These are phyloP conservation scores for Beris morrisii DNA, from an alignment of 2,888 invertebrate species.

Conservation along the genomic window DNA sequence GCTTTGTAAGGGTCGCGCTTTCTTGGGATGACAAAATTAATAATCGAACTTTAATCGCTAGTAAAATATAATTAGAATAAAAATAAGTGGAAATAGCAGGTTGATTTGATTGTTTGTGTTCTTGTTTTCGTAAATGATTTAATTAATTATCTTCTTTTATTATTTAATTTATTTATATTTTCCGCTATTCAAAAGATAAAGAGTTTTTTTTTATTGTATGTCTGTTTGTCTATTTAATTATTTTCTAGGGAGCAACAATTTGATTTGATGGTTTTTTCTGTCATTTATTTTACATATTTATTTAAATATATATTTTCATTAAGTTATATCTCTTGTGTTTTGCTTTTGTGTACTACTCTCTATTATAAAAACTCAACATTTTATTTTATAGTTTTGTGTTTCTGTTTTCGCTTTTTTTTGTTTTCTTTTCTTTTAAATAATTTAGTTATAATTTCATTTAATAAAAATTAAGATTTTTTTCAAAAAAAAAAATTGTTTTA, in stretches of 20 bases:
- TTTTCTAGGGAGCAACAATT: conserved; percentile 31
- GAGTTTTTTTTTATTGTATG: conserved; percentile 18
- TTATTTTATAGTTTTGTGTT: conserved; percentile 11
- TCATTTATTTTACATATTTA: conserved; percentile 18
- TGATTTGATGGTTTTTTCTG: conserved; percentile 17
- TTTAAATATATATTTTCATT: conserved; percentile 15
- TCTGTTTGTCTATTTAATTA: conserved; percentile 1
- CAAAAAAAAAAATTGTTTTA: conserved; percentile 37
- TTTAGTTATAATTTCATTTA: conserved; percentile 40
- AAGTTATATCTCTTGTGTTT: conserved; percentile 4
- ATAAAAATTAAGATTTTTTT: conserved; percentile 39
- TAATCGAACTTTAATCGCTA: background rate
- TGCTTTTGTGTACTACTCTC: conserved; percentile 20
- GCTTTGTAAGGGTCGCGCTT: background rate
- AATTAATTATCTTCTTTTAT: background rate
- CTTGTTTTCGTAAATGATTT: conserved; percentile 5
- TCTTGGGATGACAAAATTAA: conserved; percentile 18
- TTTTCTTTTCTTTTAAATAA: conserved; percentile 34
- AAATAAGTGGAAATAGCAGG: conserved; percentile 6
- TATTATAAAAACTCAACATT: conserved; percentile 31
- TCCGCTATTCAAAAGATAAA: conserved; percentile 2
- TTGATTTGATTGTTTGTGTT: conserved; percentile 2
- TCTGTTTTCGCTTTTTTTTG: background rate
- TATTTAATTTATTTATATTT: conserved; percentile 6
- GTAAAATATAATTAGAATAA: conserved; percentile 11